Conservation (phyloP, 2,797 vertebrate species). For the Eupleurogrammus muticus region DNA sequence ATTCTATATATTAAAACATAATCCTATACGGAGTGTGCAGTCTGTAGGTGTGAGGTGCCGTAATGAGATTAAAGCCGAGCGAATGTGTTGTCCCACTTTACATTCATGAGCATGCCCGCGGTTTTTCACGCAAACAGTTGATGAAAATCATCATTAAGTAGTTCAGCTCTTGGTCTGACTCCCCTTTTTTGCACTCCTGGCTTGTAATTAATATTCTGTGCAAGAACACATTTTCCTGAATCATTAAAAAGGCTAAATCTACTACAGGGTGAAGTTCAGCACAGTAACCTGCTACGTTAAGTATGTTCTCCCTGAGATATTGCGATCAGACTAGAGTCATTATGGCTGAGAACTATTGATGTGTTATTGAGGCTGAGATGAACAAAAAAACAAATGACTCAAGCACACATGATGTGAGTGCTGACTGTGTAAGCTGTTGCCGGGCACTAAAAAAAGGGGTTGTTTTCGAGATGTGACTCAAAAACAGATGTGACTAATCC, state of each 20-base stretch:
- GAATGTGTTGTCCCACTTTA: conserved; percentile 36
- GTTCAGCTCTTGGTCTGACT: conserved; percentile 12
- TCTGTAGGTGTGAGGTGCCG: conserved; percentile 34
- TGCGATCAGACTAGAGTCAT: conserved; percentile 56
- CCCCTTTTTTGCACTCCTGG: not conserved
- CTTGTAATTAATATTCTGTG: not conserved
- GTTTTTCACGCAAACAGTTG: not conserved
- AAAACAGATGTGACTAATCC: conserved; percentile 31
- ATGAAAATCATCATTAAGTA: not conserved
- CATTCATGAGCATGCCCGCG: conserved; percentile 22
- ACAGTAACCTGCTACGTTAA: not conserved
- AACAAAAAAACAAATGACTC: conserved; percentile 72
- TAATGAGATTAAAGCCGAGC: conserved; percentile 64
- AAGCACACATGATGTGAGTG: conserved; percentile 58
- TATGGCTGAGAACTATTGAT: conserved; percentile 66
- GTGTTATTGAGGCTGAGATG: conserved; percentile 61
- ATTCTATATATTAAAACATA: conserved; percentile 52
- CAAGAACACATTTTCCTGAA: not conserved
- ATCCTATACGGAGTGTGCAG: conserved; percentile 48
- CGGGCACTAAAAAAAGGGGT: conserved; percentile 14
- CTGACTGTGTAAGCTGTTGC: conserved; percentile 41
- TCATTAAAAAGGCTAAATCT: not conserved
- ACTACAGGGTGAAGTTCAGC: not conserved
- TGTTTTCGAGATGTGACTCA: conserved; percentile 40
- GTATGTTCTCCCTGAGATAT: conserved; percentile 14